Evolutionary conservation across 2,113 vertebrate species (phyloP).

Genomic region (Antigone vipio): DNA sequence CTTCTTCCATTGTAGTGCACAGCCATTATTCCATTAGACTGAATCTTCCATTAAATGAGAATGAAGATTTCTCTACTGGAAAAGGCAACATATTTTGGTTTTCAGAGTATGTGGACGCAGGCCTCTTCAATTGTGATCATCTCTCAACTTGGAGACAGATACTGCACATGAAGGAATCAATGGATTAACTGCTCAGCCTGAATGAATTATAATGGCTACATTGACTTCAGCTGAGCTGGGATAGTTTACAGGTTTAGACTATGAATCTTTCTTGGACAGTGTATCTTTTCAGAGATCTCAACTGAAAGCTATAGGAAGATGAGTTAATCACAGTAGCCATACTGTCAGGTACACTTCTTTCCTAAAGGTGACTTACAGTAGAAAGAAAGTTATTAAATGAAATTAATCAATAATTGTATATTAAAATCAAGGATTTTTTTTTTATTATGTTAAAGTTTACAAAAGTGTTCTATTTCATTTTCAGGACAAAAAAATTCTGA

Average conservation of each 20-base stretch:
- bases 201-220: neutral
- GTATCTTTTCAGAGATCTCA: conserved; percentile 17
- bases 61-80: neutral
- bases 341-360: conserved; percentile 13
- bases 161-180: neutral
- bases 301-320: neutral
- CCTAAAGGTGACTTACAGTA: conserved; percentile 47
- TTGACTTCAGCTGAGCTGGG: neutral
- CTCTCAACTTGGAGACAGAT: neutral
- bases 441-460: conserved; percentile 32
- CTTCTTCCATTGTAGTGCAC: neutral
- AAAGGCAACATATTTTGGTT: neutral
- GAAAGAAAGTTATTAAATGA: conserved; percentile 7
- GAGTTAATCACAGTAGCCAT: conserved; percentile 2
- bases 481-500: neutral
- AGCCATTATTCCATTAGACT: neutral
- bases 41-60: neutral
- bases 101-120: neutral
- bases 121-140: neutral
- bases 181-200: neutral
- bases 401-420: conserved; percentile 40
- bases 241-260: neutral
- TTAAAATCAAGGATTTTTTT: conserved; percentile 3
- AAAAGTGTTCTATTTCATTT: neutral
- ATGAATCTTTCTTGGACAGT: neutral